Evolutionary conservation across 2,888 invertebrate genomes (phyloP), one percentile per base, ranked within the genome.

Genomic region (Eudasyphora cyanicolor): DNA sequence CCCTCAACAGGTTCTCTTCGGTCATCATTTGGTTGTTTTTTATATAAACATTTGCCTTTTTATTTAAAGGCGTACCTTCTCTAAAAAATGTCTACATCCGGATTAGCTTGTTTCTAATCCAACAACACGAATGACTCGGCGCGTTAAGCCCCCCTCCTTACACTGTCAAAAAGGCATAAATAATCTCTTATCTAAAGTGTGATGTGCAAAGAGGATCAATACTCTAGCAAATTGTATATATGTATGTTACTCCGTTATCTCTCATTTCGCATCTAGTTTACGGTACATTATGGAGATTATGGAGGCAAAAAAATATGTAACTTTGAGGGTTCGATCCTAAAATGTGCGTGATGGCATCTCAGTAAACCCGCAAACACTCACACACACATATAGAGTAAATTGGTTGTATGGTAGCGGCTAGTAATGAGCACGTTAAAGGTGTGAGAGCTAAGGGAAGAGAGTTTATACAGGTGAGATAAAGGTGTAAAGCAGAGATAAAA

Each of bases 261-360:
- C 10, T 57, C 35, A 60, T 73, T 74, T 77, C 27, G 54, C 62
- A 71, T 29, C 17, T 45, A 21, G 77, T 77, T 57, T 77, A 81
- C 76, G 45, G 73, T 76, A 32, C 27, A 32, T 64, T 21, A 19
- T n/a, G n/a, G n/a, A n/a, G n/a, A n/a, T n/a, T n/a, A n/a, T n/a
- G n/a, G n/a, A 4, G 24, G 5, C 45, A 76, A 71, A 76, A 42
- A 67, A 79, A 64, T 45, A 45, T 60, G 76, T 3, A 27, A 49
- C 5, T 67, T 54, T 51, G 49, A 21, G 51, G 10, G 2, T n/a
- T 45, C 45, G 45, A 51, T 73, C 51, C 70, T 70, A 42, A 45
- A 45, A 67, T 76, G 77, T 82, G 76, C 73, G 79, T 79, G 79
- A 79, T 78, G 79, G 71, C 42, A 82, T 82, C 75, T 64, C 71